Evolutionary conservation across 2,113 vertebrate genomes (phyloP), one percentile per base, ranked within the genome.

Genomic region (Eudyptes chrysolophus): DNA sequence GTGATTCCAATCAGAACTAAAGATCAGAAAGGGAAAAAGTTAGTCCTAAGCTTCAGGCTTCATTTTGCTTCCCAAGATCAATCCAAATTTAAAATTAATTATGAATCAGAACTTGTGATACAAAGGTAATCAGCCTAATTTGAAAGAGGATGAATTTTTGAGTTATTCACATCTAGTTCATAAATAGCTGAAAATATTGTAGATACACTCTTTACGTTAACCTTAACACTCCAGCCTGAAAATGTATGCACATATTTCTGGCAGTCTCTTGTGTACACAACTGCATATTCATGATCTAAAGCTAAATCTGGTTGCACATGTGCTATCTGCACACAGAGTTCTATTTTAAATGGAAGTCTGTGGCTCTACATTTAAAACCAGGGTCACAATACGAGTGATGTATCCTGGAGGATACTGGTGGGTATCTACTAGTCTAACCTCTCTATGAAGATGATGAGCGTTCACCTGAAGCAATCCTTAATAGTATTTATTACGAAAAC

Each of bases 251-350:
- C 1, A 1, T 29, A 46, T 34, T 94, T 81, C 68, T 78, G 68
- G 52, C 17, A 90, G 10, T 58, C 34, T 16, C 71, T 36, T 24
- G 9, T 4, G 11, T 19, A 72, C 27, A 48, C 24, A 87, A 64
- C 21, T 64, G 32, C 32, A 55, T 14, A 78, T 57, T 61, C 69
- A 61, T 2, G 27, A 72, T 27, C 15, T 44, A 51, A 79, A 91
- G 21, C 38, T 64, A 52, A 60, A 34, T 44, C 52, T 27, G 20
- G 3, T 14, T 77, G 46, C 0, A 4, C 5, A 13, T 0, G 0
- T 42, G 42, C 62, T 69, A 70, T n/a, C 32, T 80, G 44, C n/a
- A 46, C 8, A 42, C 4, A 44, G 19, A 71, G 32, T 7, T 62
- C 9, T 6, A 38, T 48, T 88, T 84, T 21, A 55, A 70, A 81